Percentiles rank a stretch among this genome's conserved stretches.
Conservation (phyloP, 2,113 vertebrate genomes). For the Glaucomys volans region DNA sequence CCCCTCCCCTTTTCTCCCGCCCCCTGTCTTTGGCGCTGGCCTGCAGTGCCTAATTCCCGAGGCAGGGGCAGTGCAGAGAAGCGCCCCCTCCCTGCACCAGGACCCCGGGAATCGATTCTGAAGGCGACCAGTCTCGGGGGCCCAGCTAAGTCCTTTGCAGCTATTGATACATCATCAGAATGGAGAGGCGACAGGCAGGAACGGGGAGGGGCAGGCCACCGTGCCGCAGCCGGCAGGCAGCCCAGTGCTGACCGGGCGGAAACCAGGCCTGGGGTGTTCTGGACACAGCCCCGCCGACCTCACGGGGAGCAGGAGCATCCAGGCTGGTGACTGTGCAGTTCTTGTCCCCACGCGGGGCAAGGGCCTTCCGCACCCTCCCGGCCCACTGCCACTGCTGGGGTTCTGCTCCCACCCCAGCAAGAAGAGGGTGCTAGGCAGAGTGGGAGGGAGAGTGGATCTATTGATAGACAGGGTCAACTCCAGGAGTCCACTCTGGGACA, state of each 20-base stretch:
- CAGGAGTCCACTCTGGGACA: neutral
- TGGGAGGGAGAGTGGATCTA: neutral
- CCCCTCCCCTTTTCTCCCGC: fast-evolving
- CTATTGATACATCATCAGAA: conserved; percentile 54
- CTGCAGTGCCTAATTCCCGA: neutral
- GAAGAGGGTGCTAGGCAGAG: neutral
- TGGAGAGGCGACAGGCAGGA: neutral
- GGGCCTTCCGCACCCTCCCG: neutral
- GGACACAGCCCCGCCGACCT: fast-evolving
- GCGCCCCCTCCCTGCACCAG: neutral
- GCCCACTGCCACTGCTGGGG: neutral
- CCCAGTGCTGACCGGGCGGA: fast-evolving
- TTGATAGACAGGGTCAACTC: neutral
- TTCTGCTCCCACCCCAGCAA: neutral
- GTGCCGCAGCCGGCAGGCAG: neutral
- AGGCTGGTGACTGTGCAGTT: neutral
- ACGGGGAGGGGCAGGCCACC: fast-evolving
- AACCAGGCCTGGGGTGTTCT: fast-evolving
- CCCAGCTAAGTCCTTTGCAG: neutral
- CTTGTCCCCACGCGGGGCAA: too few species aligned
- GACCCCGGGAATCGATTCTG: neutral
- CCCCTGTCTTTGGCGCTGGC: neutral
- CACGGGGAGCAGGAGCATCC: neutral
- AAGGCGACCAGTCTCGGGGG: neutral
- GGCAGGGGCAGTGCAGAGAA: neutral